Conservation (phyloP, 2,888 invertebrate genomes). For the Saturnia japonica region DNA sequence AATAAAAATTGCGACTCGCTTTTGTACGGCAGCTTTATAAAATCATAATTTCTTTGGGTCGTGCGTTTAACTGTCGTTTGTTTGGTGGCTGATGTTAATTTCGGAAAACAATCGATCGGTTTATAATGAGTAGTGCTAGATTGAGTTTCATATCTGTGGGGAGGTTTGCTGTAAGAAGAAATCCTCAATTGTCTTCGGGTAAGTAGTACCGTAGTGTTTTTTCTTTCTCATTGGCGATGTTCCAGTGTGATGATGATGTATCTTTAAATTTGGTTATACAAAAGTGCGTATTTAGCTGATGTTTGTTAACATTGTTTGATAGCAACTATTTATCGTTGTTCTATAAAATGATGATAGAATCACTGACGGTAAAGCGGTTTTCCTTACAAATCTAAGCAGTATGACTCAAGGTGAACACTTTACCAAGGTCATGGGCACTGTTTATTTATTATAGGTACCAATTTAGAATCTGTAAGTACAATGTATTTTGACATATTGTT, state of each 20-base stretch:
- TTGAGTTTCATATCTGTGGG: constrained; percentile 76
- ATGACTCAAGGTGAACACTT: constrained; percentile 27
- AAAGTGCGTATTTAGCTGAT: constrained; percentile 33
- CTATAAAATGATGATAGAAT: constrained; percentile 18
- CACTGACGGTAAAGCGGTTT: constrained; percentile 21
- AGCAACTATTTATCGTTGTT: constrained; percentile 37
- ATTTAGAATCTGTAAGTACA: neutral
- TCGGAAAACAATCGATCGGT: constrained; percentile 52
- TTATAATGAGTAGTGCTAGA: constrained; percentile 78
- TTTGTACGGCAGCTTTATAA: constrained; percentile 52
- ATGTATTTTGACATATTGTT: neutral
- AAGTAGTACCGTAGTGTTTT: constrained; percentile 48
- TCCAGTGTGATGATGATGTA: constrained; percentile 64
- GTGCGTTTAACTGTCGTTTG: constrained; percentile 55
- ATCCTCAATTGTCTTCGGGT: constrained; percentile 73
- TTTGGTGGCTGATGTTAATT: constrained; percentile 68
- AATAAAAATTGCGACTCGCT: constrained; percentile 72
- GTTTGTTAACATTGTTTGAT: constrained; percentile 65
- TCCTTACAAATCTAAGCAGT: constrained; percentile 25
- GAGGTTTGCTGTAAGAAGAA: constrained; percentile 73
- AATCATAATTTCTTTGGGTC: constrained; percentile 51
- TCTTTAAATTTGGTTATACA: constrained; percentile 28
- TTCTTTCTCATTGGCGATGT: constrained; percentile 56
- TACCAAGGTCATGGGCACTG: constrained; percentile 34
- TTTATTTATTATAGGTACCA: constrained; percentile 8